A percentile compares a stretch with the other conserved stretches of the same genome.
Conservation (phyloP, 2,113 vertebrate species). For the Burhinus oedicnemus region DNA sequence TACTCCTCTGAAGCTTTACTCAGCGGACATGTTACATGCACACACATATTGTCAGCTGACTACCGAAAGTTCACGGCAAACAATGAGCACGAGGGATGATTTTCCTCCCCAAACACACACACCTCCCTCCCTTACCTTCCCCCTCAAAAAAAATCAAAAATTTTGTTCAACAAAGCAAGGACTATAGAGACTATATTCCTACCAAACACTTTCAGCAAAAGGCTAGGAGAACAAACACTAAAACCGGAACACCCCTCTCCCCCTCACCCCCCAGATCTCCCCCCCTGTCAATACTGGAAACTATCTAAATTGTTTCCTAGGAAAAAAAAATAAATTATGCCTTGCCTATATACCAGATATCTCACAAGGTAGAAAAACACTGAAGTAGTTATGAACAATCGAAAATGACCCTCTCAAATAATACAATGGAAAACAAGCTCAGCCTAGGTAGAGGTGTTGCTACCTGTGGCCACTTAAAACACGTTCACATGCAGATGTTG, state of each 20-base stretch:
- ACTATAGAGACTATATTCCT: neutral
- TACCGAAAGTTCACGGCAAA: neutral
- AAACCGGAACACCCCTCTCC: neutral
- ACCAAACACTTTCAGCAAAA: neutral
- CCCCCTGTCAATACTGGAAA: neutral
- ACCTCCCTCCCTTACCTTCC: neutral
- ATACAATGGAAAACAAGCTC: neutral
- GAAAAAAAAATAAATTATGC: neutral
- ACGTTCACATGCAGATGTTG: neutral
- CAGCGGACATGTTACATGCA: neutral
- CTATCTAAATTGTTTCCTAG: neutral
- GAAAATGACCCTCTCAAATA: neutral
- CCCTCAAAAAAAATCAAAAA: neutral
- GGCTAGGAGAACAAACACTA: neutral
- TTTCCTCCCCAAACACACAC: neutral
- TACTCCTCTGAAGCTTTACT: neutral
- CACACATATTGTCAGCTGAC: neutral
- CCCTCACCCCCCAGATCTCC: neutral
- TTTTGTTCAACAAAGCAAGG: neutral
- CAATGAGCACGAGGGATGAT: neutral
- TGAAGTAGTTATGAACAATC: neutral
- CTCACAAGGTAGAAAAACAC: neutral
- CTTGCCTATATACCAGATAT: neutral
- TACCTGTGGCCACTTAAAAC: neutral
- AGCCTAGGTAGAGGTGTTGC: neutral